Evolutionary conservation across 2,113 vertebrate species (phyloP).

Genomic region (Tragelaphus scriptus): DNA sequence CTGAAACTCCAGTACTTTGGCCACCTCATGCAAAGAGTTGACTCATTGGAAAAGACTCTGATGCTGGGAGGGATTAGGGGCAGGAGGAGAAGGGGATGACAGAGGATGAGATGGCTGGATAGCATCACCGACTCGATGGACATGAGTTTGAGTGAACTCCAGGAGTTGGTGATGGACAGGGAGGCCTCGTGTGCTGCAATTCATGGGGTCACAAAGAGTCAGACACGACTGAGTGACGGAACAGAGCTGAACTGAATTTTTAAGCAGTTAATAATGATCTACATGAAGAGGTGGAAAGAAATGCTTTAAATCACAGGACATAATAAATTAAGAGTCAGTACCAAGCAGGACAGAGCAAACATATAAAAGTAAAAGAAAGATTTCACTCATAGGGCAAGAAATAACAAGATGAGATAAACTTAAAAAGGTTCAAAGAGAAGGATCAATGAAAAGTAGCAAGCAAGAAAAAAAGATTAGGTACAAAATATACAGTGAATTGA

Average conservation of each 20-base stretch:
- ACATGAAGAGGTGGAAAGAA: background rate
- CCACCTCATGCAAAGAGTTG: no score
- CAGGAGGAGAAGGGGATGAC: no score
- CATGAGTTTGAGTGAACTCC: no score
- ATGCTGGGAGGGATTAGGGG: no score
- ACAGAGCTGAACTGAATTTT: background rate
- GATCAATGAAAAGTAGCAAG: background rate
- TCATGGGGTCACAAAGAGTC: no score
- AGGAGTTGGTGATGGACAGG: no score
- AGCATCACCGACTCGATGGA: accelerated
- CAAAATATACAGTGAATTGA: background rate
- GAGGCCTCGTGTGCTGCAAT: no score
- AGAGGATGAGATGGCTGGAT: no score
- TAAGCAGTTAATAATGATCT: slow-evolving; percentile 2
- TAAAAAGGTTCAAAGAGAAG: background rate
- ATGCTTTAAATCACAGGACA: background rate
- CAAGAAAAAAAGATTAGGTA: background rate
- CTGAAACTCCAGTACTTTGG: no score
- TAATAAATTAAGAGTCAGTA: slow-evolving; percentile 5
- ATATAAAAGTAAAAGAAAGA: background rate
- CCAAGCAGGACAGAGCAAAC: background rate
- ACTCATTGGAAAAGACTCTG: no score
- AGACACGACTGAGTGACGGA: accelerated
- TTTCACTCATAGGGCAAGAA: background rate
- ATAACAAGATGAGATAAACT: slow-evolving; percentile 21